A percentile compares a stretch with the other conserved stretches of the same genome.
Conservation (phyloP, 2,113 vertebrate genomes). For the Azemiops feae region DNA sequence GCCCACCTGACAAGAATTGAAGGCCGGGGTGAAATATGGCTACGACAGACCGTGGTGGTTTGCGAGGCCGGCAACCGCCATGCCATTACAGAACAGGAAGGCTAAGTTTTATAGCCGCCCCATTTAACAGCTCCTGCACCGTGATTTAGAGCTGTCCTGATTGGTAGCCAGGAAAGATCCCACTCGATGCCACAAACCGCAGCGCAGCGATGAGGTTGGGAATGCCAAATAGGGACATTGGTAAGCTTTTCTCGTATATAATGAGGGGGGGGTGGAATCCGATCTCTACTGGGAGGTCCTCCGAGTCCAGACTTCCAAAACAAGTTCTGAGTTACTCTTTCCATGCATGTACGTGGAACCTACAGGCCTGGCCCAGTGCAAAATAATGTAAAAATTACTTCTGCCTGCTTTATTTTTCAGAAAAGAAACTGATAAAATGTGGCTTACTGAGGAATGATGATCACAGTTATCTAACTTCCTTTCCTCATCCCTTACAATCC, state of each 20-base stretch:
- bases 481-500: background rate
- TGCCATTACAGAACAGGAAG: background rate
- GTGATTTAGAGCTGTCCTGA: background rate
- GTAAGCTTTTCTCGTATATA: conserved; percentile 35
- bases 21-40: background rate
- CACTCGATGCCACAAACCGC: background rate
- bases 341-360: background rate
- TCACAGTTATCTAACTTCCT: conserved; percentile 36
- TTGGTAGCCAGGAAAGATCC: background rate
- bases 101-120: background rate
- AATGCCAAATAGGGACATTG: conserved; percentile 27
- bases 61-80: background rate
- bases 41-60: background rate
- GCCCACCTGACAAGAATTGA: background rate
- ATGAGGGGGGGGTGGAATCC: conserved; percentile 56
- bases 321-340: conserved; percentile 6
- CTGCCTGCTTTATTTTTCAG: conserved; percentile 40
- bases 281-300: conserved; percentile 51
- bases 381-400: conserved; percentile 39
- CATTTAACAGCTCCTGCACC: background rate
- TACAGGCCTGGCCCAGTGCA: background rate
- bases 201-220: conserved; percentile 12
- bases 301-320: conserved; percentile 42
- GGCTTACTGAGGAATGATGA: conserved; percentile 48
- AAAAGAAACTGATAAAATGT: conserved; percentile 44